Base-by-base conservation (phyloP, 2,888 invertebrate species). In the Lepidochrysops patricia region DNA sequence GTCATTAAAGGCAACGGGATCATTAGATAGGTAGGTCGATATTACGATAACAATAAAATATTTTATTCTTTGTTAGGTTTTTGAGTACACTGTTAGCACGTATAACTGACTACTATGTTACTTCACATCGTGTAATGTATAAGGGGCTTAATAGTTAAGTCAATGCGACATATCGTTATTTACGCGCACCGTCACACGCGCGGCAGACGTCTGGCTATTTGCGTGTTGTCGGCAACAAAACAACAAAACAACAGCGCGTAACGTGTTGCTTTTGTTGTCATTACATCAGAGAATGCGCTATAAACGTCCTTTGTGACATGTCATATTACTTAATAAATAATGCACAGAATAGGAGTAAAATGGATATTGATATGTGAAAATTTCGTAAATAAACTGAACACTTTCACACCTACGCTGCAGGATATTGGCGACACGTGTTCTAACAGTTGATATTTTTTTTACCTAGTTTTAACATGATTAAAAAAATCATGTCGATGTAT, bases 191-290 rank as follows among this genome's bases (percentile, higher is more conserved):
- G 61, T 58, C 63, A 64, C 65, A 61, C 62, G 61, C 66, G 63
- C 65, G 59, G 64, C 65, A 67, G 68, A 68, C 68, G 70, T 70
- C 71, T 68, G 66, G 72, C 69, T 70, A 71, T 70, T 72, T 68
- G 64, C 64, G 68, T 69, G 68, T 68, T 70, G 70, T 70, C 68
- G 63, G 48, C 34, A 57, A 57, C 37, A 27, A 27, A 57, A 43
- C 35, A 26, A 57, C 50, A 58, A 23, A 50, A 59, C 52, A 52
- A 34, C 35, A 49, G 25, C 32, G 34, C 34, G 50, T 52, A 34
- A 59, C 50, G 50, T 59, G 58, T 52, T 35, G 49, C 58, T 59
- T 59, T 43, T 57, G 50, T 59, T 59, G 50, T 50, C 52, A 26
- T 59, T 59, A 59, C 52, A 59, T 59, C 58, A 59, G 49, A 43